phyloP scores from a whole-genome alignment of 2,797 vertebrate genomes.

The Poecilia velifera region DNA sequence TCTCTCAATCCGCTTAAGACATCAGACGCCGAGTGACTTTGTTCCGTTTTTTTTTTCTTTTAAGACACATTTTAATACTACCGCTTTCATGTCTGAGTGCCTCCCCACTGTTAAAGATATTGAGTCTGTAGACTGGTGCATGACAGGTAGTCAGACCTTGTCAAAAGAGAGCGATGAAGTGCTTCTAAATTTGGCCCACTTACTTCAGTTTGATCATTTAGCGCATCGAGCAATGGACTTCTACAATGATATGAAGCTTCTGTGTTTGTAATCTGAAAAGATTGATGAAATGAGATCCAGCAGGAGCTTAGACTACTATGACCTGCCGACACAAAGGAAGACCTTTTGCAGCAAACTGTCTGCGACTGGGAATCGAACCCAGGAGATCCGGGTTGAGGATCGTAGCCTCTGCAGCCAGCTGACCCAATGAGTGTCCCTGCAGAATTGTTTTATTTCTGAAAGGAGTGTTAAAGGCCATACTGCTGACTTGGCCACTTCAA shows the following conservation, averaged over 20 bases:
- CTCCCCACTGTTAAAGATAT: conserved; percentile 76
- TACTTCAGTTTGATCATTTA: conserved; percentile 27
- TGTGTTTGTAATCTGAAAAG: neutral
- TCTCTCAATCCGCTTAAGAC: conserved; percentile 85
- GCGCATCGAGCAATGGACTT: conserved; percentile 21
- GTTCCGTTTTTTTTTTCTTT: conserved; percentile 68
- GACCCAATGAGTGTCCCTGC: neutral
- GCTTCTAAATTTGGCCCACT: conserved; percentile 36
- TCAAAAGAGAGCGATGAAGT: conserved; percentile 55
- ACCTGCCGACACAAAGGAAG: neutral
- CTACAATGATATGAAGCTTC: neutral
- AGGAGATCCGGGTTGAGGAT: neutral
- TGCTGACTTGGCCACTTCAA: neutral
- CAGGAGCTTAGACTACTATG: conserved; percentile 4
- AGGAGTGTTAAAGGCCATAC: neutral
- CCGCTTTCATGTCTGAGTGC: conserved; percentile 81
- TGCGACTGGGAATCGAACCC: neutral
- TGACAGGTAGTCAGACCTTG: conserved; percentile 60
- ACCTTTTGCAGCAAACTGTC: too few relatives aligned
- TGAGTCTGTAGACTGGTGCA: conserved; percentile 62
- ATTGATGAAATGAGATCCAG: neutral
- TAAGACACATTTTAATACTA: conserved; percentile 79
- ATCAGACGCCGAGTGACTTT: conserved; percentile 78
- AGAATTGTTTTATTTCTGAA: neutral
- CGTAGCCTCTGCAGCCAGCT: neutral